A percentile compares a stretch with the other conserved stretches of the same genome.
These are phyloP conservation scores for Acanthosepion lycidas DNA, from an alignment of 2,888 invertebrate species.

Conservation along the genomic window DNA sequence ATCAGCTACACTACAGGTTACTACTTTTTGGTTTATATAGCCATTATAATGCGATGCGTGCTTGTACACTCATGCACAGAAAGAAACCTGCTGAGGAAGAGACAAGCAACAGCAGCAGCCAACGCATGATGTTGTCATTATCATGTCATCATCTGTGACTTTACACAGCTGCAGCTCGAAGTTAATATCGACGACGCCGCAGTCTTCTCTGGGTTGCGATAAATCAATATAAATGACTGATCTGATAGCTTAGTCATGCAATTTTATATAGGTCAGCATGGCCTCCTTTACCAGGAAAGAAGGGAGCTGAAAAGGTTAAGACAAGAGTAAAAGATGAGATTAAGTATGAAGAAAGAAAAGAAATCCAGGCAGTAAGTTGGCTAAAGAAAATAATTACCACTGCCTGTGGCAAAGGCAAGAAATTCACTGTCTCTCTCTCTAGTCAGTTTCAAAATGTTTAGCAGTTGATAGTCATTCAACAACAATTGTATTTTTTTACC, in stretches of 20 bases:
- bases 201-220: background rate
- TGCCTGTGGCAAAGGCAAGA: background rate
- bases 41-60: no score
- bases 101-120: background rate
- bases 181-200: background rate
- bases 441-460: conserved; percentile 17
- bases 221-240: conserved; percentile 44
- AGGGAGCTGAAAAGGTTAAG: background rate
- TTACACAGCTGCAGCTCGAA: background rate
- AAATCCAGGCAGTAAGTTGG: background rate
- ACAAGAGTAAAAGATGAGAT: background rate
- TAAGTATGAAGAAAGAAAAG: background rate
- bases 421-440: background rate
- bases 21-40: background rate
- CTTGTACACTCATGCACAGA: background rate
- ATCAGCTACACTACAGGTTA: background rate
- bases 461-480: background rate
- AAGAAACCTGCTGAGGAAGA: no score
- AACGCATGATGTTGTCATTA: background rate
- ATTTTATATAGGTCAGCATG: conserved; percentile 47
- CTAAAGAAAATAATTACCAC: background rate
- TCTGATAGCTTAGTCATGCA: conserved; percentile 47
- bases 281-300: conserved; percentile 41
- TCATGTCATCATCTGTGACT: background rate
- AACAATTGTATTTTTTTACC: background rate